Base-by-base conservation (phyloP, 2,888 invertebrate genomes). In the Ferrisia virgata region DNA sequence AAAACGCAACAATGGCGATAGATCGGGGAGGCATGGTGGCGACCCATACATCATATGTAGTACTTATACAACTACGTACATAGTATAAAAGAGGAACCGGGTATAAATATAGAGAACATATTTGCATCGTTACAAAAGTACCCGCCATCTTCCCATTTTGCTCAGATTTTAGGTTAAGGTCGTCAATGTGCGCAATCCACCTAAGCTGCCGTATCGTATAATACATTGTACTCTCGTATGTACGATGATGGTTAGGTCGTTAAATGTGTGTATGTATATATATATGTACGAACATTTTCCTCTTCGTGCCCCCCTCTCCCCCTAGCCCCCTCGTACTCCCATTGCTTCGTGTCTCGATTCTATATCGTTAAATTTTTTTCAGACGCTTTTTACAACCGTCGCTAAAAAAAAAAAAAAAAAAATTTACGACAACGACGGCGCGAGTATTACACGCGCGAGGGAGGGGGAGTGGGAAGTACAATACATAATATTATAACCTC, bases 41-140 rank as follows among this genome's bases (percentile, higher is more conserved):
- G n/a, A n/a, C n/a, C n/a, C n/a, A n/a, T n/a, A n/a, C n/a, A n/a
- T n/a, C n/a, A n/a, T n/a, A n/a, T n/a, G n/a, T n/a, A n/a, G n/a
- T n/a, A n/a, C n/a, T n/a, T n/a, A n/a, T n/a, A n/a, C n/a, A n/a
- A n/a, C n/a, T n/a, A n/a, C n/a, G n/a, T n/a, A n/a, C n/a, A n/a
- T n/a, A n/a, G n/a, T n/a, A n/a, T n/a, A n/a, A n/a, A 64, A 28
- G 58, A 64, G 58, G 28, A 64, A 64, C 58, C 58, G 58, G 58
- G 58, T 28, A 28, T 64, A 64, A 64, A 64, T 15, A 9, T 64
- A 64, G 58, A 64, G 58, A 47, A 11, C 58, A 28, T 25, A 64
- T 64, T 64, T 64, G 58, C 58, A 64, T 64, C 58, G 58, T 64
- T 64, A 64, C 58, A 64, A 64, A 64, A 64, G 58, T 11, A 64